A percentile compares a stretch with the other conserved stretches of the same genome.
These are phyloP conservation scores for Gryon sp. DNA, from an alignment of 1,140 invertebrate species.

Conservation along the genomic window DNA sequence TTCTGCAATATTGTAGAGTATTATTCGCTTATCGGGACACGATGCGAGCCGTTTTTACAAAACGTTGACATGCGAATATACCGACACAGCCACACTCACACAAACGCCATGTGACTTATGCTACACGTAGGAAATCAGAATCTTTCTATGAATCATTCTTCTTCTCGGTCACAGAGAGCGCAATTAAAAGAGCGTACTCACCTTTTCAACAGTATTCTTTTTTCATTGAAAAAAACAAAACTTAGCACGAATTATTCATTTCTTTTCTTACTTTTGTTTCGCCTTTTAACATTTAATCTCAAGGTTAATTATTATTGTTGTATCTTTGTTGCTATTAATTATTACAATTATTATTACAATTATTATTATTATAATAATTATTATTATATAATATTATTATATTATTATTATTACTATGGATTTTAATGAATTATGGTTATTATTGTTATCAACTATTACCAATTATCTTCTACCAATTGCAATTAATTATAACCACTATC, in stretches of 20 bases:
- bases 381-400: constrained; percentile 10
- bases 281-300: constrained; percentile 15
- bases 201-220: constrained; percentile 47
- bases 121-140: constrained; percentile 1
- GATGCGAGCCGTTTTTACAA: no score
- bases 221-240: constrained; percentile 34
- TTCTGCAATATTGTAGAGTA: no score
- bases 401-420: constrained; percentile 35
- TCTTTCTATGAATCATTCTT: background rate
- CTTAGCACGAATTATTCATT: constrained; percentile 23
- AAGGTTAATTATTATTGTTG: background rate
- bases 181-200: constrained; percentile 5
- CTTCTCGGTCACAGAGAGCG: constrained; percentile 24
- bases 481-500: constrained; percentile 23
- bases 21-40: no score
- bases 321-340: background rate
- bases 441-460: constrained; percentile 32
- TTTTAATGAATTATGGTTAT: constrained; percentile 27
- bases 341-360: constrained; percentile 16
- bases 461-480: constrained; percentile 15
- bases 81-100: constrained; percentile 1
- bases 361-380: constrained; percentile 13
- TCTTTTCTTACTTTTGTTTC: constrained; percentile 8
- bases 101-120: constrained; percentile 52
- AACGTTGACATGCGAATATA: no score